Evolutionary conservation across 1,140 invertebrate genomes (phyloP).

Genomic region (Zaprionus capensis): DNA sequence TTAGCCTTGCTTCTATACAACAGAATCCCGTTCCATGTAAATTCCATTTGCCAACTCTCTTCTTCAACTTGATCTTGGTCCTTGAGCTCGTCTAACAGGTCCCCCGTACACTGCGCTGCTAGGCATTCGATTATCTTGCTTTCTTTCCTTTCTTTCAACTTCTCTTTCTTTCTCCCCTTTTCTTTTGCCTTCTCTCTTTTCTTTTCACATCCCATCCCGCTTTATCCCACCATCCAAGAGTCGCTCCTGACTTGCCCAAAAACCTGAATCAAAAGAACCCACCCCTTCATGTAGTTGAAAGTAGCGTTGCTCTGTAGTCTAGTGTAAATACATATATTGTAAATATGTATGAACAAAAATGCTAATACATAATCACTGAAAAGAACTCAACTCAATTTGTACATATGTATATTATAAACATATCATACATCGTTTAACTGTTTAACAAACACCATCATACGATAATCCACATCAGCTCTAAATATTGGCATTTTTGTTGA

Average conservation of each 20-base stretch:
- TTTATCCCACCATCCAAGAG: conserved; percentile 84
- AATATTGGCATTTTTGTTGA: conserved; percentile 78
- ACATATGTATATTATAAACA: conserved; percentile 47
- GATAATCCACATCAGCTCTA: conserved; percentile 50
- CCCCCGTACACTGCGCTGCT: conserved; percentile 59
- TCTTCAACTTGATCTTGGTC: conserved; percentile 40
- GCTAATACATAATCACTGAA: conserved; percentile 64
- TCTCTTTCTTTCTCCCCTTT: conserved; percentile 39
- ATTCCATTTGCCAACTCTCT: conserved; percentile 44
- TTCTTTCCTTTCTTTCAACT: conserved; percentile 31
- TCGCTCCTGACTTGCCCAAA: conserved; percentile 86
- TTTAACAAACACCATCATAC: conserved; percentile 42
- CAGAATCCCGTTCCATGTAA: conserved; percentile 48
- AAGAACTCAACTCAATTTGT: conserved; percentile 44
- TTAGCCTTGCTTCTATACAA: conserved; percentile 43
- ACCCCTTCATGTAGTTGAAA: conserved; percentile 83
- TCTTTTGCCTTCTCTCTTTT: conserved; percentile 36
- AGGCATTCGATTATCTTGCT: conserved; percentile 61
- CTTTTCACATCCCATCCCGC: conserved; percentile 72
- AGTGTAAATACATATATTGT: conserved; percentile 72
- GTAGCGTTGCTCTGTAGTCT: conserved; percentile 74
- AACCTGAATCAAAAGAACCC: conserved; percentile 52
- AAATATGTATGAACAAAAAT: conserved; percentile 73
- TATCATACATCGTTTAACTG: conserved; percentile 28
- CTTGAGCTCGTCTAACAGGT: conserved; percentile 27